A percentile compares a stretch with the other conserved stretches of the same genome.
These are phyloP conservation scores for Syngnathus scovelli DNA, from an alignment of 2,113 vertebrate species.

Conservation along the genomic window DNA sequence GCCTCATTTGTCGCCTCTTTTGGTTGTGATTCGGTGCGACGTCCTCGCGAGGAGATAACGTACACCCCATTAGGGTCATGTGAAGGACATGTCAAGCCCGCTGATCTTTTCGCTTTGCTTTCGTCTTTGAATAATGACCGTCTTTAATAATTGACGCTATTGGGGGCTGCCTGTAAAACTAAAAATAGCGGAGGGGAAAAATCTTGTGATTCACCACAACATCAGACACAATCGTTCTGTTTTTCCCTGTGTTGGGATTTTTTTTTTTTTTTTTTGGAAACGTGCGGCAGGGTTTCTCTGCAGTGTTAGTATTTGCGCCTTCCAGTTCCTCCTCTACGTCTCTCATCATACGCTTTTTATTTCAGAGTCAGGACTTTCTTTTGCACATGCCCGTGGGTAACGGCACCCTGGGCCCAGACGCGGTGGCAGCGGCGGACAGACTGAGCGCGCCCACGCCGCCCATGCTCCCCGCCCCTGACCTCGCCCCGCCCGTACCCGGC, in stretches of 20 bases:
- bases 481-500: slow-evolving; percentile 70
- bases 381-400: slow-evolving; percentile 86
- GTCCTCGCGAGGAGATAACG: no score
- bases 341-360: background rate
- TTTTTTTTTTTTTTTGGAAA: no score
- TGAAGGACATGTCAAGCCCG: background rate
- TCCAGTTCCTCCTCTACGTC: background rate
- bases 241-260: background rate
- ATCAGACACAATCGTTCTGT: slow-evolving; percentile 11
- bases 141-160: slow-evolving; percentile 20
- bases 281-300: background rate
- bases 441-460: slow-evolving; percentile 79
- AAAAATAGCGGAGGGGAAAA: slow-evolving; percentile 6
- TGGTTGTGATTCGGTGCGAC: background rate
- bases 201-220: slow-evolving; percentile 17
- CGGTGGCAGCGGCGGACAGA: slow-evolving; percentile 72
- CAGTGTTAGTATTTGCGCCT: background rate
- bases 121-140: slow-evolving; percentile 14
- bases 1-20: background rate
- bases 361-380: slow-evolving; percentile 89
- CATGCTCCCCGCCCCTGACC: slow-evolving; percentile 77
- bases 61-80: no score
- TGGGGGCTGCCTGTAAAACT: background rate
- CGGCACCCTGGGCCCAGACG: slow-evolving; percentile 77
- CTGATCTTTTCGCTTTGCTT: background rate